Conservation (phyloP, 2,888 invertebrate genomes). For the Acronicta aceris region DNA sequence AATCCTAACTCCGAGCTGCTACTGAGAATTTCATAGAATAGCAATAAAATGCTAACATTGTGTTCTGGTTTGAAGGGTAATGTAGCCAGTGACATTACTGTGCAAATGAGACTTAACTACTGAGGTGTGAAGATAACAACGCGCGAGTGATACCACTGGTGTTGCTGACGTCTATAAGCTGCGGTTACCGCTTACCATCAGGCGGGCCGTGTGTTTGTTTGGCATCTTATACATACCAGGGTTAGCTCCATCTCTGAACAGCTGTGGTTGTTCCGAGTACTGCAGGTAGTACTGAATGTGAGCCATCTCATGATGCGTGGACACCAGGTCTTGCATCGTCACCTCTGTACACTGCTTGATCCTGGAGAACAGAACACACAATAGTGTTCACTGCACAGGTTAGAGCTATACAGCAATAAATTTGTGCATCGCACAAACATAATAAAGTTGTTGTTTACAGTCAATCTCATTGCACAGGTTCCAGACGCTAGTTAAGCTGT, state of each 20-base stretch:
- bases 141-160: no score
- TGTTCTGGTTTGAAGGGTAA: no score
- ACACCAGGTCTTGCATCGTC: conserved; percentile 93
- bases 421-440: neutral
- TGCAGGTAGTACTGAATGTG: conserved; percentile 95
- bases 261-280: conserved; percentile 92
- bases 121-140: no score
- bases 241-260: conserved; percentile 95
- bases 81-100: no score
- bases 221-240: conserved; percentile 91
- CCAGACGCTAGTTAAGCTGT: conserved; percentile 94
- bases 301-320: conserved; percentile 95
- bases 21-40: no score
- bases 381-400: neutral
- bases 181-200: no score
- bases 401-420: neutral
- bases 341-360: conserved; percentile 95
- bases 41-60: no score
- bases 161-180: no score
- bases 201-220: no score
- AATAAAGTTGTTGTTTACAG: neutral
- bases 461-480: conserved; percentile 95
- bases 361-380: conserved; percentile 76
- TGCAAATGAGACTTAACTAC: no score
- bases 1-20: no score